phyloP scores from a whole-genome alignment of 2,888 invertebrate genomes.

The Drosophila mimetica region DNA sequence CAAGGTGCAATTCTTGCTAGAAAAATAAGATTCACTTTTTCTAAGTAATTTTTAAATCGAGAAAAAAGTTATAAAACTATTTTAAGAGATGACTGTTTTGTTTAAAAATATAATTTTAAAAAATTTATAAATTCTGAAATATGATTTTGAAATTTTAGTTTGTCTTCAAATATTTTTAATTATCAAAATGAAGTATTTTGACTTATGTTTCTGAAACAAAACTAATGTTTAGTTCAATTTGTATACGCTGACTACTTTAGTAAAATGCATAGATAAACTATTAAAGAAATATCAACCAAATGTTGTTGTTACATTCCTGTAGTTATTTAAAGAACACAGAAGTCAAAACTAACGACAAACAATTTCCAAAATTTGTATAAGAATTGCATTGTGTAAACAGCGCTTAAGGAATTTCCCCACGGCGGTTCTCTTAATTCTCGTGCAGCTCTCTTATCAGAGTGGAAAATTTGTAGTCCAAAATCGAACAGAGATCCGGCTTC shows the following conservation, averaged over 20 bases:
- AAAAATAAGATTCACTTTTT: neutral
- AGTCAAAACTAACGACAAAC: neutral
- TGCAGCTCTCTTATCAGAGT: constrained; percentile 29
- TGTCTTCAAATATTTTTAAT: no score
- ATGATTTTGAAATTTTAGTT: neutral
- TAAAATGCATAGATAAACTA: neutral
- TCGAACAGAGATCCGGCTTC: constrained; percentile 15
- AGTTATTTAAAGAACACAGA: neutral
- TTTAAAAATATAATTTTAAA: neutral
- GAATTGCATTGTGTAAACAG: constrained; percentile 12
- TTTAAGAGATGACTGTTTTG: no score
- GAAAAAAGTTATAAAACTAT: no score
- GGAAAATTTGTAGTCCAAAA: constrained; percentile 36
- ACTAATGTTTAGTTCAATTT: neutral
- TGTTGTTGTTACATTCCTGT: no score
- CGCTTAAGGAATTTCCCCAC: constrained; percentile 15
- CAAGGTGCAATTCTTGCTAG: constrained; percentile 17
- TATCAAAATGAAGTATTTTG: no score
- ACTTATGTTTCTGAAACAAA: neutral
- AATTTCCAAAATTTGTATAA: neutral
- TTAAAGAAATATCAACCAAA: neutral
- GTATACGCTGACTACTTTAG: neutral
- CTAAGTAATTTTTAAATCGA: neutral
- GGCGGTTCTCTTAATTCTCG: constrained; percentile 14
- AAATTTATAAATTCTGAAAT: neutral